Conservation (phyloP, 1,140 invertebrate species). For the Metopolophium dirhodum region DNA sequence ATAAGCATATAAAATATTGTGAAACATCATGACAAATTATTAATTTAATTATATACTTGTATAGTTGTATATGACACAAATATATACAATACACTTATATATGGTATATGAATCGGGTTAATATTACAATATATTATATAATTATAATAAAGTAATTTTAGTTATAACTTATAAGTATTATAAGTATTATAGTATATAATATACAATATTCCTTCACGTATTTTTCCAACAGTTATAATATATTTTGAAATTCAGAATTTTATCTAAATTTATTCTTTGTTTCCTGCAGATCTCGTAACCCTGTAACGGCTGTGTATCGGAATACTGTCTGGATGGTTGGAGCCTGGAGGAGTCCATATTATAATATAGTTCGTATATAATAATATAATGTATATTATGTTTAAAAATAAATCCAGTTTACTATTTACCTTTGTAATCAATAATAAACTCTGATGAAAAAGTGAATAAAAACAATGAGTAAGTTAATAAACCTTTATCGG, state of each 20-base stretch:
- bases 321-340: neutral
- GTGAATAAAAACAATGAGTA: neutral
- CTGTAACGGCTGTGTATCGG: neutral
- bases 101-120: too few relatives aligned
- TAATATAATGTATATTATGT: too few relatives aligned
- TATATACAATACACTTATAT: too few relatives aligned
- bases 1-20: neutral
- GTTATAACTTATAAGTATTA: too few relatives aligned
- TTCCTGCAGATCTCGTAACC: neutral
- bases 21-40: neutral
- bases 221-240: neutral
- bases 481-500: too few relatives aligned
- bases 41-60: neutral
- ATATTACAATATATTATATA: too few relatives aligned
- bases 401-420: neutral
- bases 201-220: too few relatives aligned
- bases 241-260: neutral
- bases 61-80: too few relatives aligned
- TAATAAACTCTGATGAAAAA: neutral
- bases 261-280: neutral
- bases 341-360: neutral
- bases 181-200: too few relatives aligned
- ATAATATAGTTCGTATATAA: too few relatives aligned
- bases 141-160: too few relatives aligned
- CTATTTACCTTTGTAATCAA: neutral